A percentile compares a stretch with the other conserved stretches of the same genome.
phyloP scores from a whole-genome alignment of 37 sponge, comb jelly and placozoan species.

The Eunapius fragilis region DNA sequence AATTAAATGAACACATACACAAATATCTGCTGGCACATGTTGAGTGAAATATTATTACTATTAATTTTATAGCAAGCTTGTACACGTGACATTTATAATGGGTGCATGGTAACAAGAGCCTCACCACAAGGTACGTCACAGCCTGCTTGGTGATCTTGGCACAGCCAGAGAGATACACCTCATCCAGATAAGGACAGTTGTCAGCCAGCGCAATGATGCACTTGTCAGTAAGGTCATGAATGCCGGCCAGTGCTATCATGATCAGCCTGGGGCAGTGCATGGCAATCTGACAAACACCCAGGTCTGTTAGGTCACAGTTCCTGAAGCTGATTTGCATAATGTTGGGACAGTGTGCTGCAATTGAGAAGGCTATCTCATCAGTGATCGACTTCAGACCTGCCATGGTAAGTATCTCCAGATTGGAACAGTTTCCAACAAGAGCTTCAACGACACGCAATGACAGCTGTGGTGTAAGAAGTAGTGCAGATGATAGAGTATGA shows the following conservation, averaged over 20 bases:
- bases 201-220: constrained; percentile 67
- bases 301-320: constrained; percentile 71
- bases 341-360: constrained; percentile 57
- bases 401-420: constrained; percentile 56
- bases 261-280: constrained; percentile 51
- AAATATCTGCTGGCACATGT: no score
- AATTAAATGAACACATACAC: no score
- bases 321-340: constrained; percentile 59
- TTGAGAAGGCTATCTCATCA: constrained; percentile 47
- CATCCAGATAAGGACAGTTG: constrained; percentile 66
- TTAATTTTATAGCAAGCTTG: no score
- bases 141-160: constrained; percentile 74
- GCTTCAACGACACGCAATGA: constrained; percentile 25
- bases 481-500: no score
- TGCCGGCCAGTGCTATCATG: constrained; percentile 71
- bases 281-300: constrained; percentile 62
- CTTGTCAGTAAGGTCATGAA: constrained; percentile 74
- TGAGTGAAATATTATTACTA: no score
- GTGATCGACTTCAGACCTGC: constrained; percentile 66
- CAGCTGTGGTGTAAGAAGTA: constrained; percentile 11
- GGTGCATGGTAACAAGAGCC: no score
- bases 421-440: constrained; percentile 56
- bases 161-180: constrained; percentile 80
- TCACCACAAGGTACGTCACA: constrained; percentile 62
- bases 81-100: no score